These are phyloP conservation scores for Cephus pygmeus DNA, from an alignment of 2,888 invertebrate species.

Conservation along the genomic window DNA sequence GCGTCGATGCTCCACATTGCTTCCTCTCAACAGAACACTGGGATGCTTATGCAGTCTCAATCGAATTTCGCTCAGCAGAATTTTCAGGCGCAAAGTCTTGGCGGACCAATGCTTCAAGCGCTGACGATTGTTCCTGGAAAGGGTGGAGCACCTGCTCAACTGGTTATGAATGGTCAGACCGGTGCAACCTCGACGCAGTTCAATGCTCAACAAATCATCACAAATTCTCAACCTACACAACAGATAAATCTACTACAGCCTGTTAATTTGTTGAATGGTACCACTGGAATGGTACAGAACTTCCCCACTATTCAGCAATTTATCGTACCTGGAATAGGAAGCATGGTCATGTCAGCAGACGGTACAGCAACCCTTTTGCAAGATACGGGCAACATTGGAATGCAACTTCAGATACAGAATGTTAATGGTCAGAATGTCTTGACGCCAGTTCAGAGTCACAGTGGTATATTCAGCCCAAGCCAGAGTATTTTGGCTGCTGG, in stretches of 20 bases:
- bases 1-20: conserved; percentile 79
- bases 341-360: conserved; percentile 86
- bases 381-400: conserved; percentile 75
- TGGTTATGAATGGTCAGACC: conserved; percentile 80
- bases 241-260: conserved; percentile 84
- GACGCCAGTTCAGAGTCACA: conserved; percentile 77
- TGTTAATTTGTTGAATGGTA: conserved; percentile 81
- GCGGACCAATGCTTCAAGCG: conserved; percentile 79
- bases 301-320: conserved; percentile 86
- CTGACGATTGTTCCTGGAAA: conserved; percentile 82
- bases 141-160: conserved; percentile 77
- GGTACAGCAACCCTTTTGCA: conserved; percentile 79
- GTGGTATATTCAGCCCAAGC: conserved; percentile 73
- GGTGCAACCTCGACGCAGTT: conserved; percentile 70
- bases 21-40: conserved; percentile 71
- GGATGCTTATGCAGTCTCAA: conserved; percentile 70
- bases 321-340: conserved; percentile 82
- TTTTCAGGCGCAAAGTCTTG: conserved; percentile 78
- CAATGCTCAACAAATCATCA: conserved; percentile 77
- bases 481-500: conserved; percentile 76
- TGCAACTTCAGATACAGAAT: conserved; percentile 83
- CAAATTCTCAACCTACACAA: conserved; percentile 66
- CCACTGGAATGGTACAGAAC: conserved; percentile 77
- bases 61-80: conserved; percentile 77
- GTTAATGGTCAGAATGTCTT: conserved; percentile 82